Conservation (phyloP, 2,797 vertebrate species). For the Rhinogobio ventralis region DNA sequence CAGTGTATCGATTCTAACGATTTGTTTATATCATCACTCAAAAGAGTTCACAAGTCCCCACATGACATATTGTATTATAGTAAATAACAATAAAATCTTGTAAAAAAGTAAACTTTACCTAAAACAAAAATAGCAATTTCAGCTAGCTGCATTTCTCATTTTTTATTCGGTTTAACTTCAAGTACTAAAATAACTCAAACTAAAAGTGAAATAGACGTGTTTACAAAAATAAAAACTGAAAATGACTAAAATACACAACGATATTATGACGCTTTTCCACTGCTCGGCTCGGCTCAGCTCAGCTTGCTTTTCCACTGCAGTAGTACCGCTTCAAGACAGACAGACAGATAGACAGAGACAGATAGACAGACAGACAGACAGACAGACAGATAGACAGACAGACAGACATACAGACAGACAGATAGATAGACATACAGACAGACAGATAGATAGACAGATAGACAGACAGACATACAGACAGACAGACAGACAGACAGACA, state of each 20-base stretch:
- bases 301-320: too few relatives aligned
- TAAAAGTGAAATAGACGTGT: background rate
- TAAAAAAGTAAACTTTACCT: background rate
- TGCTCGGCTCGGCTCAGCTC: too few relatives aligned
- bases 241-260: background rate
- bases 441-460: too few relatives aligned
- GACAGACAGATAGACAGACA: too few relatives aligned
- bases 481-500: too few relatives aligned
- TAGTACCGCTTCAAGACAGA: too few relatives aligned
- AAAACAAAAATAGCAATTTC: background rate
- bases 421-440: too few relatives aligned
- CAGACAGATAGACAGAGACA: too few relatives aligned
- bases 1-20: background rate
- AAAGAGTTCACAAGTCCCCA: background rate
- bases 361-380: too few relatives aligned
- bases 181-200: background rate
- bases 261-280: too few relatives aligned
- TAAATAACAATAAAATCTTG: background rate
- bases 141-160: background rate
- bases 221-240: background rate
- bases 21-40: constrained; percentile 2
- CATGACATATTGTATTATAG: background rate
- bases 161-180: background rate
- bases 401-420: too few relatives aligned
- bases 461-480: too few relatives aligned